These are phyloP conservation scores for Synanthedon tipuliformis DNA, from an alignment of 2,888 invertebrate species.

Conservation along the genomic window DNA sequence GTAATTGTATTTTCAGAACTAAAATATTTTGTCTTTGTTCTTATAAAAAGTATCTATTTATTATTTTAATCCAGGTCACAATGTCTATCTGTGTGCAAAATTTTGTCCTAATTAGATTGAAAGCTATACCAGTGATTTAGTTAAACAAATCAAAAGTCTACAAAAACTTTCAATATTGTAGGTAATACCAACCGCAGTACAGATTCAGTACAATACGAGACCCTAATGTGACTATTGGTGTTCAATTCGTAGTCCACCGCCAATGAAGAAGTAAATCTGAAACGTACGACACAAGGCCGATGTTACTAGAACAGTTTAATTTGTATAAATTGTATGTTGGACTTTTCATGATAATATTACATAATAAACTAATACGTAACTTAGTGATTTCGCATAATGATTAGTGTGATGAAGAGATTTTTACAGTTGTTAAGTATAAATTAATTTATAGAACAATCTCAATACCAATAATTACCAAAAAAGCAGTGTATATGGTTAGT, in stretches of 20 bases:
- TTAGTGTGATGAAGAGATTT: slow-evolving; percentile 69
- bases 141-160: too few relatives aligned
- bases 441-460: slow-evolving; percentile 70
- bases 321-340: slow-evolving; percentile 71
- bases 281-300: slow-evolving; percentile 44
- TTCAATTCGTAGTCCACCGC: slow-evolving; percentile 6
- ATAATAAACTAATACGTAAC: slow-evolving; percentile 67
- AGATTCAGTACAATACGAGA: too few relatives aligned
- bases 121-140: too few relatives aligned
- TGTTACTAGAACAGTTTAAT: slow-evolving; percentile 67
- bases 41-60: too few relatives aligned
- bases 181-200: too few relatives aligned
- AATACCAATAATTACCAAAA: slow-evolving; percentile 72
- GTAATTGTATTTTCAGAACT: too few relatives aligned
- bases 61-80: too few relatives aligned
- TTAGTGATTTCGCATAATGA: slow-evolving; percentile 66
- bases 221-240: too few relatives aligned
- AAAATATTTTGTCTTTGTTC: too few relatives aligned
- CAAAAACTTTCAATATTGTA: too few relatives aligned
- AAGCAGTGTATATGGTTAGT: slow-evolving; percentile 63
- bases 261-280: slow-evolving; percentile 37
- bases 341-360: slow-evolving; percentile 68
- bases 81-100: slow-evolving; percentile 20
- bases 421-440: slow-evolving; percentile 71
- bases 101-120: slow-evolving; percentile 27